Evolutionary conservation across 2,888 invertebrate species (phyloP), one percentile per base, ranked within the genome.

Genomic region (Lepidochrysops patricia): DNA sequence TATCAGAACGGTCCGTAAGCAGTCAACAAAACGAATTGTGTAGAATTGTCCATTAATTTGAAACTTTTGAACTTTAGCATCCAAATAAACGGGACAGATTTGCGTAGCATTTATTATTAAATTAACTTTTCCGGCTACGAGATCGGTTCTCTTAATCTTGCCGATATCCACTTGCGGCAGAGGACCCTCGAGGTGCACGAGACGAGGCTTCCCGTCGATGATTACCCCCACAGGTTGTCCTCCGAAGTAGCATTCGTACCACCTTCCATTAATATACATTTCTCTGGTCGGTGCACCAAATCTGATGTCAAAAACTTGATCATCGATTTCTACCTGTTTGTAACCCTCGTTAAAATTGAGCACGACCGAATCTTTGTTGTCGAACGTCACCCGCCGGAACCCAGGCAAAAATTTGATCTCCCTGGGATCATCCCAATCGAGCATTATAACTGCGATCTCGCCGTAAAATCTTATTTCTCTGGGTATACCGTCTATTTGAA

Each of bases 151-250:
- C 68, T 94, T 93, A 1, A 82, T 85, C 34, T 92, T 93, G 0
- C 97, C 96, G 63, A 99, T 97, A 77, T 96, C 95, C 0, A 99
- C 98, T 82, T 96, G 96, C 0, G 99, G 99, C 2, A 97, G 93
- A 0, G 97, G 96, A 0, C 98, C 98, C 70, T 96, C 95, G 6
- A 99, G 86, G 71, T 95, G 94, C 1, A 99, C 91, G 50, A 92
- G 88, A 63, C 95, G 92, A n/a, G 93, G 91, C 63, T 94, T 92
- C 1, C 94, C 94, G 61, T 95, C 94, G 35, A 98, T 91, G 49
- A 95, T 93, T 7, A 98, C 93, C 1, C 93, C 92, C 56, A 97
- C 91, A 0, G 96, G 94, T 52, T 95, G 94, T 0, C 97, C 97
- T 32, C 96, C 97, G 77, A 99, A 99, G 79, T 95, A 96, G 70